Evolutionary conservation across 2,888 invertebrate species (phyloP), one percentile per base, ranked within the genome.

Genomic region (Sicus ferrugineus): DNA sequence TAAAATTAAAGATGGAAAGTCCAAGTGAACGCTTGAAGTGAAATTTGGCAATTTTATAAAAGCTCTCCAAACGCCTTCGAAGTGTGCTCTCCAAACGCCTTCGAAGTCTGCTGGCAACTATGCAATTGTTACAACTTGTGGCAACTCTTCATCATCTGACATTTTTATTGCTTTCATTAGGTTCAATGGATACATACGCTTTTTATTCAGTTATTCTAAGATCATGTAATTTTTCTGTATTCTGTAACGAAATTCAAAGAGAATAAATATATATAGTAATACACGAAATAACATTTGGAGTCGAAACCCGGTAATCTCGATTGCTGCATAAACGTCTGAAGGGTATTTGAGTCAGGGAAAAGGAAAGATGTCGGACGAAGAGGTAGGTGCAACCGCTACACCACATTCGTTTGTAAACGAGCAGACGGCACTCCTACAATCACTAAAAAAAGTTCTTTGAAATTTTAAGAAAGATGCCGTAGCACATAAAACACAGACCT

Each of bases 401-500:
- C 48, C 48, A 48, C 48, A 48, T 48, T 48, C n/a, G 21, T n/a
- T 48, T 48, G 48, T 48, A 48, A 48, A 48, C 42, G 63, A 63
- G 42, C 63, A 63, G 42, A 46, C 23, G 38, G 59, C 63, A 14
- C 46, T 46, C n/a, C 38, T 7, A 28, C 19, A 19, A 38, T 61
- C 34, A 7, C 34, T 30, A 11, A 34, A 61, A 31, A 46, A 23
- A 63, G 23, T 46, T 16, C 26, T 63, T 42, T 3, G 34, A 11
- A 63, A 63, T 23, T 63, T 46, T 42, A 63, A 63, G 23, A 63
- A 63, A 23, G 63, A 63, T 63, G n/a, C 63, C 14, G 46, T 26
- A 26, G 23, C n/a, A 46, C 63, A 46, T 21, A 63, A 63, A 21
- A 63, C 63, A 38, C 26, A 63, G 46, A 46, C 19, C 16, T 63